Base-by-base conservation (phyloP, 2,113 vertebrate genomes). In the Sander lucioperca region DNA sequence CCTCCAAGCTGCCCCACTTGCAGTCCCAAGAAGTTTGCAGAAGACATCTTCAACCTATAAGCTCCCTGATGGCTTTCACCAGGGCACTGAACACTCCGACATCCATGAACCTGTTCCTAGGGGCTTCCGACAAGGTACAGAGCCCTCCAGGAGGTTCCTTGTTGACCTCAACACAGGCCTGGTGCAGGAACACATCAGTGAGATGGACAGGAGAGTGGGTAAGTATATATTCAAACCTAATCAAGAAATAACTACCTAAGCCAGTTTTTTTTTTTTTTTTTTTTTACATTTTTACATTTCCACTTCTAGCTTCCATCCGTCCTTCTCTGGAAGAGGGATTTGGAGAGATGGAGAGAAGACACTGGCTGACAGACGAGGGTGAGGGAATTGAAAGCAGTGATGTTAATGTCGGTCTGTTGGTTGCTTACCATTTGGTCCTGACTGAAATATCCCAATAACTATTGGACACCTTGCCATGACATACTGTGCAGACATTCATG, bases 161-260 rank as follows among this genome's bases (percentile, higher is more conserved):
- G 86, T 92, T 8, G 86, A 94, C 80, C 85, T 89, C 16, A 84
- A 88, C 69, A 89, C 90, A 0, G 90, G 89, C n/a, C 73, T 87
- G 69, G 69, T 93, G 21, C 84, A 84, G 36, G 89, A 93, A 39
- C 76, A 89, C 64, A 23, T 89, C 58, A 69, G 79, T 8, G 87
- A 95, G 74, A 93, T 94, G 92, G 80, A 88, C 14, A 85, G 86
- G n/a, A 90, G 79, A 62, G 77, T 50, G 70, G 67, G 83, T 88
- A 1, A 27, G 56, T n/a, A 14, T 8, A 56, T n/a, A 15, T 27
- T 11, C 33, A 53, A 15, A 58, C 27, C 6, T 19, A 7, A 47
- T 43, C 10, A 19, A 19, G 25, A 78, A 45, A 18, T 21, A 45
- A 21, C 18, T 7, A 30, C 16, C 53, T 15, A 1, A 50, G 53